Evolutionary conservation across 2,888 invertebrate genomes (phyloP).

Genomic region (Rhamphomyia laevipes): DNA sequence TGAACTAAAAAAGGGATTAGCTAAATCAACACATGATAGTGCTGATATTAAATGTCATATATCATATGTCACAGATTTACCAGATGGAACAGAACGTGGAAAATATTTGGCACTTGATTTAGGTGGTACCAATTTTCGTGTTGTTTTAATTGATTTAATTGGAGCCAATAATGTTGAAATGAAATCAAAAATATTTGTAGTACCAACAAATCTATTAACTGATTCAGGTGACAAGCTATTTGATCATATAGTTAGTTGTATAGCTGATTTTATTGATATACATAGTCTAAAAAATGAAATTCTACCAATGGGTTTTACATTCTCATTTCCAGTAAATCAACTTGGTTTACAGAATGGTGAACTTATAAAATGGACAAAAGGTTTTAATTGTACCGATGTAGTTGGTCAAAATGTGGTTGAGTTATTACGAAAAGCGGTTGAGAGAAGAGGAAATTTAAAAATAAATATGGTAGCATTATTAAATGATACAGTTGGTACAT

Average conservation of each 20-base stretch:
- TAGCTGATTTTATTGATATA: constrained; percentile 77
- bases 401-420: constrained; percentile 81
- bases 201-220: constrained; percentile 85
- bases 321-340: constrained; percentile 86
- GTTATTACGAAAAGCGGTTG: constrained; percentile 74
- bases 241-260: constrained; percentile 89
- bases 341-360: constrained; percentile 73
- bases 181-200: constrained; percentile 91
- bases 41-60: constrained; percentile 86
- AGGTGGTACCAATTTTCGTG: constrained; percentile 96
- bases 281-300: constrained; percentile 58
- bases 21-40: constrained; percentile 56
- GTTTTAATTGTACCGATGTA: constrained; percentile 83
- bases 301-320: constrained; percentile 88
- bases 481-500: constrained; percentile 87
- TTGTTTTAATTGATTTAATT: constrained; percentile 71
- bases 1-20: constrained; percentile 68
- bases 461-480: constrained; percentile 82
- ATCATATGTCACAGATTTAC: constrained; percentile 89
- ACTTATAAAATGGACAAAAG: constrained; percentile 89
- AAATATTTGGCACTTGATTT: constrained; percentile 92
- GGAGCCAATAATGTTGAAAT: constrained; percentile 76
- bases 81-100: constrained; percentile 86
- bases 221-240: constrained; percentile 80
- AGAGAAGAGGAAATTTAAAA: constrained; percentile 65